Evolutionary conservation across 2,888 invertebrate genomes (phyloP), one percentile per base, ranked within the genome.

Genomic region (Ennomos fuscantarius): DNA sequence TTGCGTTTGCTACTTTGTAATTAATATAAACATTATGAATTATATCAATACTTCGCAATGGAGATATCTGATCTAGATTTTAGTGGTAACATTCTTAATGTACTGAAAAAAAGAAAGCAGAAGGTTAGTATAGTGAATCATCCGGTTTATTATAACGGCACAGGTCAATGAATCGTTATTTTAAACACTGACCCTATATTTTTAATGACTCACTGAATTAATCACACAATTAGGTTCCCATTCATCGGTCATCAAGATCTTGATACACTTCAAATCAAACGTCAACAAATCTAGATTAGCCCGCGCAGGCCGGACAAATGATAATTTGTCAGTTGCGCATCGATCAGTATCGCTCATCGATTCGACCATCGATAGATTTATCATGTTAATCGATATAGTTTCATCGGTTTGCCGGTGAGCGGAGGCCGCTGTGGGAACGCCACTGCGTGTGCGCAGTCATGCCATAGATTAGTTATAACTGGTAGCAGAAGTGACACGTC

Each of bases 311-410:
- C 73, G 82, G 81, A 81, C 85, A 80, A 77, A 77, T 79, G 82
- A 86, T 87, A 88, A 91, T 91, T 90, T 91, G 91, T 90, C 90
- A 89, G 87, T 79, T 81, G 80, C 66, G 68, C 82, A 83, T 85
- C 81, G 81, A 86, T 84, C 56, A 56, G 47, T 65, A 67, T 63
- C 73, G 73, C 32, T 57, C 79, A 86, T 87, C 84, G 82, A 82
- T 70, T 72, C 68, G 75, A 76, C 74, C 68, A 82, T 86, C 86
- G 84, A 89, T 86, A 87, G 78, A 87, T 89, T 88, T 90, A 91
- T 91, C 89, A 87, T 81, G 81, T 86, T 89, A 89, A 90, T 91
- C 89, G 90, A 91, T 91, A 89, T 89, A 86, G 89, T 90, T 90
- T 90, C 89, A 84, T 89, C 90, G 86, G 83, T 81, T 89, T 82